Evolutionary conservation across 1,140 invertebrate genomes (phyloP).

Genomic region (Parapsyche elsis): DNA sequence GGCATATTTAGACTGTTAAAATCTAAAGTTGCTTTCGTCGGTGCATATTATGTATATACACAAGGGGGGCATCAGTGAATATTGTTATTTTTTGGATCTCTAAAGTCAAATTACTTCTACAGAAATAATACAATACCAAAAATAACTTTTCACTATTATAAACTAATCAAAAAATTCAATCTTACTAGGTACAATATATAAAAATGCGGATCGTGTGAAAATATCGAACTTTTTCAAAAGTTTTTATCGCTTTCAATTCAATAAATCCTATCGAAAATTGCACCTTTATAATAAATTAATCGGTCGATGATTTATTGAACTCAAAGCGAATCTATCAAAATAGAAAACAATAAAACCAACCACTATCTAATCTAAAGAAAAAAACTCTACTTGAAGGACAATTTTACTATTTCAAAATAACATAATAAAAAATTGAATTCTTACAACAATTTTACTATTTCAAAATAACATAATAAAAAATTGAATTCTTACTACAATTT

Average conservation of each 20-base stretch:
- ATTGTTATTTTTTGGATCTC: constrained; percentile 11
- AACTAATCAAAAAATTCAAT: not conserved
- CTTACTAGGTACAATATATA: not conserved
- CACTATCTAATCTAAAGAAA: not conserved
- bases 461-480: too few species aligned
- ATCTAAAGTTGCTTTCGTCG: not conserved
- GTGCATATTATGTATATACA: not conserved
- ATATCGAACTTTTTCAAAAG: constrained; percentile 19
- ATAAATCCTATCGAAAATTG: not conserved
- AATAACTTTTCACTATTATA: not conserved
- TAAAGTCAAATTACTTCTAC: not conserved
- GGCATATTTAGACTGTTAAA: not conserved
- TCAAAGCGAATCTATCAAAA: not conserved
- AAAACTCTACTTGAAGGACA: not conserved
- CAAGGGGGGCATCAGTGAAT: not conserved
- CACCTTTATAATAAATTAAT: too few species aligned
- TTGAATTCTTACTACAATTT: not conserved
- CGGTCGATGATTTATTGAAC: too few species aligned
- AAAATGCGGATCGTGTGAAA: not conserved
- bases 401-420: not conserved
- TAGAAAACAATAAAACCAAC: not conserved
- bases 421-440: too few species aligned
- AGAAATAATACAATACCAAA: constrained; percentile 9
- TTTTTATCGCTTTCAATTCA: constrained; percentile 15
- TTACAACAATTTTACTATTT: too few species aligned